Percentiles rank a stretch among this genome's conserved stretches.
phyloP scores from a whole-genome alignment of 2,888 invertebrate species.

The Hydrotaea diabolus region DNA sequence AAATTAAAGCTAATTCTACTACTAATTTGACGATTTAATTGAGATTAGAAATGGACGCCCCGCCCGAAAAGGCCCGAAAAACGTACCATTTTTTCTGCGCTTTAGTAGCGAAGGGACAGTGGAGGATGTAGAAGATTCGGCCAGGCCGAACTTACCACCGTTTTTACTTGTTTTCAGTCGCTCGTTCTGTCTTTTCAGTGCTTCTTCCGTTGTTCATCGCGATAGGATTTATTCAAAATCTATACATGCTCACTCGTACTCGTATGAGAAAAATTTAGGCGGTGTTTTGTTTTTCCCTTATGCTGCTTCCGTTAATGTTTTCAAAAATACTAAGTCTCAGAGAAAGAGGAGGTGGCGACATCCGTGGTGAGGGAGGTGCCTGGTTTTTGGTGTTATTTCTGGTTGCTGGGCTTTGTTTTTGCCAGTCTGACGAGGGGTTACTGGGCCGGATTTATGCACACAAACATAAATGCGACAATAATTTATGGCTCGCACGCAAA shows the following conservation, averaged over 20 bases:
- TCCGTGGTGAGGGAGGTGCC: conserved; percentile 38
- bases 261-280: conserved; percentile 3
- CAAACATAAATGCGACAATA: conserved; percentile 68
- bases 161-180: neutral
- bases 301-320: conserved; percentile 31
- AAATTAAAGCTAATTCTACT: too few relatives aligned
- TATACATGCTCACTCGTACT: conserved; percentile 14
- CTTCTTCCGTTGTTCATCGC: neutral
- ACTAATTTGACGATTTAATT: too few relatives aligned
- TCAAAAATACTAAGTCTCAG: neutral
- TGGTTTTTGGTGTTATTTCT: conserved; percentile 16
- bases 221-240: conserved; percentile 33
- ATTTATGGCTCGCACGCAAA: conserved; percentile 67
- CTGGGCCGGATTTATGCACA: conserved; percentile 64
- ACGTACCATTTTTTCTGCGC: too few relatives aligned
- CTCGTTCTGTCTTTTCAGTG: neutral
- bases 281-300: conserved; percentile 14
- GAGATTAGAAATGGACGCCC: too few relatives aligned
- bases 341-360: neutral
- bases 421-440: conserved; percentile 53
- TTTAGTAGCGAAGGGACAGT: too few relatives aligned
- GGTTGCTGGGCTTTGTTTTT: conserved; percentile 31
- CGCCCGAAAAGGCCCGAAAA: too few relatives aligned
- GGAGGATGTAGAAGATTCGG: too few relatives aligned
- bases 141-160: too few relatives aligned